These are phyloP conservation scores for Gambusia affinis DNA, from an alignment of 2,113 vertebrate species.

Conservation along the genomic window DNA sequence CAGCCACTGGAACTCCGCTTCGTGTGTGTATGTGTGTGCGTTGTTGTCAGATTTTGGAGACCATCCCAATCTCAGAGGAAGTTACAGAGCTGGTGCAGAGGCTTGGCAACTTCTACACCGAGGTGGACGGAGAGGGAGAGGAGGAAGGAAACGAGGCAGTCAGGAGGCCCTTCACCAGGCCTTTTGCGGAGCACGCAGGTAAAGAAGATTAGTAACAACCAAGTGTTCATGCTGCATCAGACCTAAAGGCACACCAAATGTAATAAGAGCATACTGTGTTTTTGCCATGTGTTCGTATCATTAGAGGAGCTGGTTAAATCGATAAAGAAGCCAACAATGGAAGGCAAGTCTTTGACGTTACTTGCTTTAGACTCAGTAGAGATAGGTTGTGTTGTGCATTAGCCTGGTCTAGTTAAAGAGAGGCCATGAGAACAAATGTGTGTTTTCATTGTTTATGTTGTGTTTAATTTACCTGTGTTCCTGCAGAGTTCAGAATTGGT, in stretches of 20 bases:
- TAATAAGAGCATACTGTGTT: background rate
- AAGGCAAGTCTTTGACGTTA: constrained; percentile 66
- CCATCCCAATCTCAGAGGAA: constrained; percentile 91
- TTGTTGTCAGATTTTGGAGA: constrained; percentile 90
- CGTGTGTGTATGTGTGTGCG: background rate
- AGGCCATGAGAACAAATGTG: constrained; percentile 8
- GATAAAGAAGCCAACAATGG: constrained; percentile 53
- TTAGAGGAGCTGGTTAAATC: constrained; percentile 46
- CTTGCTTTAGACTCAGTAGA: constrained; percentile 13
- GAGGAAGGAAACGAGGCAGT: constrained; percentile 84
- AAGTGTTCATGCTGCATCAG: background rate
- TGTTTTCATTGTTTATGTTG: background rate
- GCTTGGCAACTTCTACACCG: constrained; percentile 91
- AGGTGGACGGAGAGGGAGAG: constrained; percentile 78
- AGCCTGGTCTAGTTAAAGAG: background rate
- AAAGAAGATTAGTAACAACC: background rate
- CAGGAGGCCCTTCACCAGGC: constrained; percentile 74
- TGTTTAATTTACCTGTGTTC: too few relatives aligned
- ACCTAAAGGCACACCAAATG: background rate
- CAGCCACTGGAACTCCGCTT: background rate
- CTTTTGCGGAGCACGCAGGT: constrained; percentile 68
- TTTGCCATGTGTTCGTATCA: constrained; percentile 41
- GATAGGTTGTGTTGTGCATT: background rate
- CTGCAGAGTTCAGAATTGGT: background rate
- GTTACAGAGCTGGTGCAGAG: constrained; percentile 90